A percentile compares a stretch with the other conserved stretches of the same genome.
Evolutionary conservation across 2,888 invertebrate genomes (phyloP).

Genomic region (Eupithecia abbreviata): DNA sequence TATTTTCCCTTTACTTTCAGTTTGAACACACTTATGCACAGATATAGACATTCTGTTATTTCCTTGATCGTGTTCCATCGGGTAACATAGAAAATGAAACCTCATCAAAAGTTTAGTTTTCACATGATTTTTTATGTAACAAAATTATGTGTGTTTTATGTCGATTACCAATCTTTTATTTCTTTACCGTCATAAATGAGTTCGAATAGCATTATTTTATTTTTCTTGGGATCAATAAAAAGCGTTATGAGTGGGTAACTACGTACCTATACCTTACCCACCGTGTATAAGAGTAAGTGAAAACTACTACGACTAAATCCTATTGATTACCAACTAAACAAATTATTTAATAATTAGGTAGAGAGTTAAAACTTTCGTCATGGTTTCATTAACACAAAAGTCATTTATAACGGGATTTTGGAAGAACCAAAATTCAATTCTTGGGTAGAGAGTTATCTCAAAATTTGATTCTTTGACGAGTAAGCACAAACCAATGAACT

Average conservation of each 20-base stretch:
- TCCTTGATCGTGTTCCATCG: not conserved
- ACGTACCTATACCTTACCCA: not conserved
- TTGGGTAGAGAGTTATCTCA: not conserved
- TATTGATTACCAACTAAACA: not conserved
- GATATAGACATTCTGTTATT: not conserved
- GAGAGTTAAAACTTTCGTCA: too few species aligned
- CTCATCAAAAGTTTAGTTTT: constrained; percentile 12
- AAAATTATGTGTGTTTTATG: constrained; percentile 35
- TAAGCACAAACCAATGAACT: not conserved
- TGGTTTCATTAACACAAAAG: too few species aligned
- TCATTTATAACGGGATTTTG: too few species aligned
- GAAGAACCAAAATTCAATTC: too few species aligned
- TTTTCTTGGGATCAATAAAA: constrained; percentile 18
- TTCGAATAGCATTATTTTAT: constrained; percentile 23
- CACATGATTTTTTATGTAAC: constrained; percentile 37
- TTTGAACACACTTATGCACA: not conserved
- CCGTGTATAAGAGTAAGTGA: not conserved
- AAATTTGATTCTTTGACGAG: not conserved
- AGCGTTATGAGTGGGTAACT: not conserved
- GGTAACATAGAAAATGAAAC: constrained; percentile 14
- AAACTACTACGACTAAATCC: not conserved
- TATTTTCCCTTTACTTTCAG: not conserved
- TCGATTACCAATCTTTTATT: constrained; percentile 36
- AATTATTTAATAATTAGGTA: too few species aligned
- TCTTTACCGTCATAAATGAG: constrained; percentile 33